phyloP scores from a whole-genome alignment of 2,888 invertebrate species.

The Erannis defoliaria region DNA sequence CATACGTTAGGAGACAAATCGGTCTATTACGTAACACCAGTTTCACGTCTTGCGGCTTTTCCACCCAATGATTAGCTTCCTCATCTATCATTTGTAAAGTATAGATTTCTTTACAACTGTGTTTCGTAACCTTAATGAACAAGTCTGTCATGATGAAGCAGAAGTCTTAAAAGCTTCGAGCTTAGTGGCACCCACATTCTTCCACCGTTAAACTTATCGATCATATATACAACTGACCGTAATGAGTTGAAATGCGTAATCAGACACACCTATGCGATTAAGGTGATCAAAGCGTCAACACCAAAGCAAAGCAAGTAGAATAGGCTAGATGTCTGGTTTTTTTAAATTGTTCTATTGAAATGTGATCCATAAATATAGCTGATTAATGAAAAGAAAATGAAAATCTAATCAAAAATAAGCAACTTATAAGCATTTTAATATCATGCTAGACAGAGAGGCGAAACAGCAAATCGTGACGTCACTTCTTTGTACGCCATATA shows the following conservation, averaged over 20 bases:
- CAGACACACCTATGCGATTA: not conserved
- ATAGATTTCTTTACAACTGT: not conserved
- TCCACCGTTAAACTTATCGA: slow-evolving; percentile 21
- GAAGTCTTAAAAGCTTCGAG: slow-evolving; percentile 14
- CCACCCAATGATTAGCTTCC: not conserved
- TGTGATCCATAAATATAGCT: too few relatives aligned
- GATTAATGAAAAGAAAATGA: too few relatives aligned
- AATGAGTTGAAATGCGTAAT: slow-evolving; percentile 10
- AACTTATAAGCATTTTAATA: too few relatives aligned
- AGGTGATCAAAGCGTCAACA: slow-evolving; percentile 4
- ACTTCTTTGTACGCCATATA: too few relatives aligned
- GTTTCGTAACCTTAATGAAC: not conserved
- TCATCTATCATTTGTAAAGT: not conserved
- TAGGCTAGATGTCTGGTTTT: too few relatives aligned
- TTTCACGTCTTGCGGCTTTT: not conserved
- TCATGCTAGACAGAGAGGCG: too few relatives aligned
- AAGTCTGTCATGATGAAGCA: not conserved
- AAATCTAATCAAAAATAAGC: too few relatives aligned
- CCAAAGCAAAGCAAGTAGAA: not conserved
- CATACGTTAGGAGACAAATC: not conserved
- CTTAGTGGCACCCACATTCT: slow-evolving; percentile 20
- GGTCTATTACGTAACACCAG: not conserved
- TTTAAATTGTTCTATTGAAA: too few relatives aligned
- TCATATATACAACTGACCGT: slow-evolving; percentile 12
- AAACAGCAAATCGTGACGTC: too few relatives aligned